These are phyloP conservation scores for Todiramphus saurophagus DNA, from an alignment of 2,113 vertebrate genomes.

Conservation along the genomic window DNA sequence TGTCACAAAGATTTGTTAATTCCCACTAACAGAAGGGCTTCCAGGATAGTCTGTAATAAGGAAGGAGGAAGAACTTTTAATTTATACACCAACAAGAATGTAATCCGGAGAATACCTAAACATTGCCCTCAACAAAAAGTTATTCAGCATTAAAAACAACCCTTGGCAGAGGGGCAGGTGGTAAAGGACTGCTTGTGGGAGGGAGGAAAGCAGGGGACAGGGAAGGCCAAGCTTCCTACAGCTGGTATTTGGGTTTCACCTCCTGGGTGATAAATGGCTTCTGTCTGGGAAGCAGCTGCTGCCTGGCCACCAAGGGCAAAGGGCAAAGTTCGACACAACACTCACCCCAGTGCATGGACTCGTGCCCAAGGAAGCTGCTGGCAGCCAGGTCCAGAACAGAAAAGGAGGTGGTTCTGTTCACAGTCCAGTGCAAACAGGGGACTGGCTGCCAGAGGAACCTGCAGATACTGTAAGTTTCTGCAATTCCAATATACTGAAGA, in stretches of 20 bases:
- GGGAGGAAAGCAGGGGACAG: not conserved
- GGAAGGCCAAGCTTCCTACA: not conserved
- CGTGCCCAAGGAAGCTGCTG: fast-evolving
- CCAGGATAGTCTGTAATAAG: not conserved
- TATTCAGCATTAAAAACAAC: not conserved
- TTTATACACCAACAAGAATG: not conserved
- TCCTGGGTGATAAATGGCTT: not conserved
- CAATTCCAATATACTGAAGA: not conserved
- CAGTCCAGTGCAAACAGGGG: not conserved
- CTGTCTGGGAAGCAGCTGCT: not conserved
- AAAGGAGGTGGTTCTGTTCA: not conserved
- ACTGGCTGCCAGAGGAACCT: not conserved
- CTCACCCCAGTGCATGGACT: fast-evolving
- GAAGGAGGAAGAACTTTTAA: conserved; percentile 33
- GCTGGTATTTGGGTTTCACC: not conserved
- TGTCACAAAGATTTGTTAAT: conserved; percentile 25
- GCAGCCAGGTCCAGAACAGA: not conserved
- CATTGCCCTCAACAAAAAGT: not conserved
- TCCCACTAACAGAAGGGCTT: not conserved
- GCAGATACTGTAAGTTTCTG: not conserved
- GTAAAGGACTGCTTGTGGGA: not conserved
- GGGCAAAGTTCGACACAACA: fast-evolving
- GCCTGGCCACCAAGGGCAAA: fast-evolving
- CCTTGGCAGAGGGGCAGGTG: fast-evolving
- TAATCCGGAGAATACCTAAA: not conserved